Evolutionary conservation across 1,140 invertebrate genomes (phyloP).

Genomic region (Sipha flava): DNA sequence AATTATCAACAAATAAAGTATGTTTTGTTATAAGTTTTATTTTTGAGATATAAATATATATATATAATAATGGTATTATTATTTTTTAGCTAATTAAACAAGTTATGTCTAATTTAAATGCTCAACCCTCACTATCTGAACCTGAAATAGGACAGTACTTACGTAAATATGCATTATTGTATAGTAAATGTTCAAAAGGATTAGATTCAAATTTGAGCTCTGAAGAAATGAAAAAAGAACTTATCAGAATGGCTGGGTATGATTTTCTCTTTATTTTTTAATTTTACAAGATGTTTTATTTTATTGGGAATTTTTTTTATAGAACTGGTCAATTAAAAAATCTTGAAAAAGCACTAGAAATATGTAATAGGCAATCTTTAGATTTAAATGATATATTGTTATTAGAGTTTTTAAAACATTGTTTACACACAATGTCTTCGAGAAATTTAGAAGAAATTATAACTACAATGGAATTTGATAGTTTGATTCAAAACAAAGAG

Average conservation of each 20-base stretch:
- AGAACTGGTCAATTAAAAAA: slow-evolving; percentile 4
- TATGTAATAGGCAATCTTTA: slow-evolving; percentile 11
- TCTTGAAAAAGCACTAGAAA: slow-evolving; percentile 6
- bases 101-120: not conserved
- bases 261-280: not conserved
- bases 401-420: not conserved
- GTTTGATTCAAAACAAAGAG: not conserved
- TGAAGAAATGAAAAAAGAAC: slow-evolving; percentile 26
- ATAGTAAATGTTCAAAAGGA: slow-evolving; percentile 18
- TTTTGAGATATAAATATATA: not conserved
- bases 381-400: not conserved
- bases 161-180: slow-evolving; percentile 20
- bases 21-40: not conserved
- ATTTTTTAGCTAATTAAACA: not conserved
- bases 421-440: not conserved
- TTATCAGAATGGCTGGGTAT: slow-evolving; percentile 13
- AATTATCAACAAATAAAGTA: not conserved
- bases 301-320: not conserved
- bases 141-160: not conserved
- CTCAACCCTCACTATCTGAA: not conserved
- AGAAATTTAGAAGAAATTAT: slow-evolving; percentile 4
- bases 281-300: not conserved
- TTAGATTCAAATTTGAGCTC: slow-evolving; percentile 2
- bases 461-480: not conserved
- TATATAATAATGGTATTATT: not conserved